phyloP scores from a whole-genome alignment of 2,888 invertebrate genomes.

The Aphrophora alni region DNA sequence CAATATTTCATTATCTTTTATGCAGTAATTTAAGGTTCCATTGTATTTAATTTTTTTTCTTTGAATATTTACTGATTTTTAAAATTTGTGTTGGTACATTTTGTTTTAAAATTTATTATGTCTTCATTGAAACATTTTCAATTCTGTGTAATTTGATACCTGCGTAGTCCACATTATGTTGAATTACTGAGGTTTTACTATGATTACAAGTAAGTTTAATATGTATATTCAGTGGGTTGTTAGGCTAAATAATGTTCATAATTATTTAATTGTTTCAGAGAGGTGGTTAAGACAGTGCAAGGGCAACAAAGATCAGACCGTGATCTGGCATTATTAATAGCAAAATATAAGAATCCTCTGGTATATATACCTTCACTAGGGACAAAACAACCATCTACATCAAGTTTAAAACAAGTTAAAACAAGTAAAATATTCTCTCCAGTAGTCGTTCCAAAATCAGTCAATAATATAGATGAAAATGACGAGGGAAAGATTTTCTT shows the following conservation, averaged over 20 bases:
- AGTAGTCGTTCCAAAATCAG: background rate
- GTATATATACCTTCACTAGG: background rate
- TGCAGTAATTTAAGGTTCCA: background rate
- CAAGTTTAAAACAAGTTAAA: background rate
- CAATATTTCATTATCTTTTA: background rate
- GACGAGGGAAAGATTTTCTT: slow-evolving; percentile 78
- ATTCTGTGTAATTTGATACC: no score
- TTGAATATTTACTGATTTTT: no score
- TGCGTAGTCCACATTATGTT: no score
- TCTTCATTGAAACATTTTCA: no score
- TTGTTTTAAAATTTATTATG: no score
- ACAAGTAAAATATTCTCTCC: slow-evolving; percentile 9
- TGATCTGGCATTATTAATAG: background rate
- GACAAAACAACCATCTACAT: background rate
- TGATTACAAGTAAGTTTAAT: no score
- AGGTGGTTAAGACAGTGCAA: background rate
- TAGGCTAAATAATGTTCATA: background rate
- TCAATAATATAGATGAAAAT: slow-evolving; percentile 77
- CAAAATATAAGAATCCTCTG: background rate
- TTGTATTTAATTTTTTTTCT: no score
- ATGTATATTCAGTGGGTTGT: no score
- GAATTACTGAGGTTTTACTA: no score
- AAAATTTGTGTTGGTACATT: no score
- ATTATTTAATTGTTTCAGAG: background rate
- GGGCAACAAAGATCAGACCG: background rate